Conservation (phyloP, 2,113 vertebrate genomes). For the Mustela lutreola region DNA sequence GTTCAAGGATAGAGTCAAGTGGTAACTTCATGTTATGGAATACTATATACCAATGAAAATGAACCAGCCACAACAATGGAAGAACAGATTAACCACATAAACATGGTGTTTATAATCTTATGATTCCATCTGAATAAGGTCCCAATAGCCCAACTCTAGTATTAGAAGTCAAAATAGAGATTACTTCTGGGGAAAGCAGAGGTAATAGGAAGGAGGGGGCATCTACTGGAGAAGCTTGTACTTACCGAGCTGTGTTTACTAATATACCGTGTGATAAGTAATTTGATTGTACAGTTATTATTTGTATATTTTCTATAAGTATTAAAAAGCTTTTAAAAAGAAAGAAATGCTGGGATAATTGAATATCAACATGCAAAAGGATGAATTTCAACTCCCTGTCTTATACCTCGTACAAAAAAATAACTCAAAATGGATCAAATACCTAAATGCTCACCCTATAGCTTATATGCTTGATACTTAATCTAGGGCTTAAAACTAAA, state of each 20-base stretch:
- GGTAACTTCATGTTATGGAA: neutral
- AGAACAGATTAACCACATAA: neutral
- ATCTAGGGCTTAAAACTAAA: neutral
- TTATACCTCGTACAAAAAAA: slow-evolving; percentile 6
- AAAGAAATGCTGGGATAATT: neutral
- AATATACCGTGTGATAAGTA: neutral
- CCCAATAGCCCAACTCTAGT: neutral
- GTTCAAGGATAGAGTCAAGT: neutral
- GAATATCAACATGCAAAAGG: neutral
- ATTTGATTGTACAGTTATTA: neutral
- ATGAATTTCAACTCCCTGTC: neutral
- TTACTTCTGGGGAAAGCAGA: neutral
- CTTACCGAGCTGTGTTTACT: neutral
- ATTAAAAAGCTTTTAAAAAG: neutral
- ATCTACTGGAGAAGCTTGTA: neutral
- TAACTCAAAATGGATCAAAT: neutral
- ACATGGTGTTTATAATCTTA: neutral
- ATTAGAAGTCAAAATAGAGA: neutral
- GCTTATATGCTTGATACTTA: neutral
- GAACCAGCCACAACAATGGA: neutral
- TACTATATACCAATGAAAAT: neutral
- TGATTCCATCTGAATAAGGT: neutral
- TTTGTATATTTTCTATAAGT: neutral
- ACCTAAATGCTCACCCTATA: neutral
- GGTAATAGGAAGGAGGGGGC: neutral